Percentiles rank a stretch among this genome's conserved stretches.
These are phyloP conservation scores for Chrosomus eos DNA, from an alignment of 2,797 vertebrate genomes.

Conservation along the genomic window DNA sequence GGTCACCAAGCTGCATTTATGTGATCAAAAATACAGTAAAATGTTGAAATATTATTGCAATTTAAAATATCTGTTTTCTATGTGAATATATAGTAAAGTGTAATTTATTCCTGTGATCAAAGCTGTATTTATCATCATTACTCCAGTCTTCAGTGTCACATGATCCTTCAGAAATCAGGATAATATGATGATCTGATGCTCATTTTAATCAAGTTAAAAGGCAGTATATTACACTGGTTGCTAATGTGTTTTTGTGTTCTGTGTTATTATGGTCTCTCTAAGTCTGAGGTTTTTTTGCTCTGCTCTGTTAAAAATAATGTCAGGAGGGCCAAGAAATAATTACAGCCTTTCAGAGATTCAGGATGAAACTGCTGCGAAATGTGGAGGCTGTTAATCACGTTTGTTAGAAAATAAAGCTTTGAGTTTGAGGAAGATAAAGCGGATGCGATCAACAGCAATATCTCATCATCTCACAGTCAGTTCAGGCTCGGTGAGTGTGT, in stretches of 20 bases:
- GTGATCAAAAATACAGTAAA: neutral
- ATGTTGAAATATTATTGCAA: too few species aligned
- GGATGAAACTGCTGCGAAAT: constrained; percentile 2
- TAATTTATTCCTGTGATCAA: too few species aligned
- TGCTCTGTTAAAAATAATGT: constrained; percentile 31
- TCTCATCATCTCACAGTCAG: neutral
- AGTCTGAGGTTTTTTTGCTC: neutral
- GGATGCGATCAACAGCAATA: constrained; percentile 10
- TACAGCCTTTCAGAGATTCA: neutral
- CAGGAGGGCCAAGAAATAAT: constrained; percentile 7
- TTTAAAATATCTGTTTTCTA: accelerated
- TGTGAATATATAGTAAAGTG: too few species aligned
- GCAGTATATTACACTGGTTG: neutral
- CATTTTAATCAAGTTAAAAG: too few species aligned
- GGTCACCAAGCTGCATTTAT: too few species aligned
- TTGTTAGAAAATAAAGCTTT: constrained; percentile 4
- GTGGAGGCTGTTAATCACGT: constrained; percentile 6
- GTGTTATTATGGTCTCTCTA: neutral
- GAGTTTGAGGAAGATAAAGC: constrained; percentile 33
- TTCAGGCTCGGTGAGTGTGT: too few species aligned
- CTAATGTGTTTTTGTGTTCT: neutral
- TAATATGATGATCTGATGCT: neutral
- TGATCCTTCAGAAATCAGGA: neutral
- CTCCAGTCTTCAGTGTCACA: neutral
- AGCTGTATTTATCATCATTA: neutral